Evolutionary conservation across 2,797 vertebrate genomes (phyloP).

Genomic region (Rhodeus uyekii): DNA sequence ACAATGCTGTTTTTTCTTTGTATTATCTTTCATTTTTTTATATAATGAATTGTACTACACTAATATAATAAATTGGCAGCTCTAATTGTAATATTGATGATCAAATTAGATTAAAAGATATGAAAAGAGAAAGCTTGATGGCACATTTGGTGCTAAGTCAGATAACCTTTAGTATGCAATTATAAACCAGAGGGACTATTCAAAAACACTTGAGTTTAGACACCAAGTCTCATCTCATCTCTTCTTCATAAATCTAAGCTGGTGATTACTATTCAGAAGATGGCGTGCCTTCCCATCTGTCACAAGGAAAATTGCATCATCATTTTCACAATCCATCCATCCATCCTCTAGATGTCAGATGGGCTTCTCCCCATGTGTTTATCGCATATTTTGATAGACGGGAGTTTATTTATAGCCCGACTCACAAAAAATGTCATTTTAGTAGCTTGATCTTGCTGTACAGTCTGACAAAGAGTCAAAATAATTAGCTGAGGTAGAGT

Average conservation of each 20-base stretch:
- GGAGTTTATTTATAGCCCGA: slow-evolving; percentile 42
- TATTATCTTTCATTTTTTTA: not conserved
- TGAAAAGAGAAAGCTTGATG: not conserved
- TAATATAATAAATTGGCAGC: not conserved
- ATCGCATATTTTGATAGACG: slow-evolving; percentile 28
- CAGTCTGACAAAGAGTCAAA: slow-evolving; percentile 2
- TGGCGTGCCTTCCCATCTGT: slow-evolving; percentile 2
- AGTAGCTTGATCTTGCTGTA: not conserved
- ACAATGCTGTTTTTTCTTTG: not conserved
- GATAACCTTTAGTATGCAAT: slow-evolving; percentile 22
- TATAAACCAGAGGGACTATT: slow-evolving; percentile 23
- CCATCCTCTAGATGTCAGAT: slow-evolving; percentile 39
- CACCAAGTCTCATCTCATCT: slow-evolving; percentile 36
- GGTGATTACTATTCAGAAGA: slow-evolving; percentile 33
- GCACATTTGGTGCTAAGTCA: not conserved
- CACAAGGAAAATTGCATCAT: slow-evolving; percentile 42
- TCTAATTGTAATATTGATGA: not conserved
- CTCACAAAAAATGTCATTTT: slow-evolving; percentile 3
- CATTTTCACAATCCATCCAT: slow-evolving; percentile 40
- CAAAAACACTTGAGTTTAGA: slow-evolving; percentile 33
- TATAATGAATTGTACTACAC: not conserved
- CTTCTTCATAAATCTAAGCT: slow-evolving; percentile 43
- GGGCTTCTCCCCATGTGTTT: slow-evolving; percentile 23
- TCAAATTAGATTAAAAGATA: not conserved
- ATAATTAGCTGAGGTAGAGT: slow-evolving; percentile 5